Evolutionary conservation across 2,113 vertebrate species (phyloP).

Genomic region (Corythornis madagascariensis): DNA sequence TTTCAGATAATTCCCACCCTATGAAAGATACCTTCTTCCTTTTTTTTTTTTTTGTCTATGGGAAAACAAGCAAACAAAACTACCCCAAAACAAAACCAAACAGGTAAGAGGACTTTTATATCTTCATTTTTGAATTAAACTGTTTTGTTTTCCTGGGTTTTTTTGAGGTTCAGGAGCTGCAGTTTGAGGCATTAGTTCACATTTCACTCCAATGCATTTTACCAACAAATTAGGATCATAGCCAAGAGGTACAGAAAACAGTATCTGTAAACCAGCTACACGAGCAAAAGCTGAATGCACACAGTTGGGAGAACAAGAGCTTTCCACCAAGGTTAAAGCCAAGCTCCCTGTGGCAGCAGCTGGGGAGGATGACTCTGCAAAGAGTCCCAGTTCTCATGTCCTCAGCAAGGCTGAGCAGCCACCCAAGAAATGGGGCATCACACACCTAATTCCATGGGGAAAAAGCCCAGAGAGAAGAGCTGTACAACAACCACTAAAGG

Average conservation of each 20-base stretch:
- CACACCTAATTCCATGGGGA: background rate
- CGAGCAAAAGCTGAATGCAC: background rate
- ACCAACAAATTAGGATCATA: background rate
- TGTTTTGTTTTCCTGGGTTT: background rate
- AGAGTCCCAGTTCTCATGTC: fast-evolving
- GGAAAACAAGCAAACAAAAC: background rate
- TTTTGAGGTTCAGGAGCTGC: background rate
- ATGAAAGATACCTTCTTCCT: background rate
- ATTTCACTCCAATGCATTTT: background rate
- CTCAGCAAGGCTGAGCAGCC: background rate
- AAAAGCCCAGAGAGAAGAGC: background rate
- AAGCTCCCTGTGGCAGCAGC: background rate
- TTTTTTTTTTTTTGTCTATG: background rate
- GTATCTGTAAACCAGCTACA: background rate
- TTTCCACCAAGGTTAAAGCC: background rate
- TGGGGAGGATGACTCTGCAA: background rate
- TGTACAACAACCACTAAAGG: background rate
- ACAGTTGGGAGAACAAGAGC: fast-evolving
- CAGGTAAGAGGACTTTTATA: background rate
- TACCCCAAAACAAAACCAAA: background rate
- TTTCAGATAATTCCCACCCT: background rate
- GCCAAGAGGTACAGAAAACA: background rate
- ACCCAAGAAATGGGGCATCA: fast-evolving
- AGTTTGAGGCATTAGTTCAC: background rate
- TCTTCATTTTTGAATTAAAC: background rate